A percentile compares a stretch with the other conserved stretches of the same genome.
phyloP scores from a whole-genome alignment of 2,797 vertebrate species.

The Cirrhinus molitorella region DNA sequence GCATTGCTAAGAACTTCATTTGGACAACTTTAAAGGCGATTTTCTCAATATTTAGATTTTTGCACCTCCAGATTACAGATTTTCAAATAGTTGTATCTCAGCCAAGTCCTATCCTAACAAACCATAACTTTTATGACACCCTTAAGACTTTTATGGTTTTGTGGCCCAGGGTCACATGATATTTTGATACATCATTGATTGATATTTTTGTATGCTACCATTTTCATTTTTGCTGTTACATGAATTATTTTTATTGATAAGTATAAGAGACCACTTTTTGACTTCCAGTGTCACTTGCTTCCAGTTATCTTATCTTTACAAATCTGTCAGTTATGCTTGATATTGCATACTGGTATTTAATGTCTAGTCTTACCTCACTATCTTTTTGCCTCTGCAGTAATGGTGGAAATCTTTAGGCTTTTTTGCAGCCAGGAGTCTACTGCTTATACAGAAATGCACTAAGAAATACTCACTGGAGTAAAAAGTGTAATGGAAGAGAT shows the following conservation, averaged over 20 bases:
- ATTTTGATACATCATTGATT: too few species aligned
- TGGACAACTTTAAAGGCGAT: too few species aligned
- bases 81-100: too few species aligned
- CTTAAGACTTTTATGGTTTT: too few species aligned
- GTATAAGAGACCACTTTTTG: not conserved
- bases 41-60: too few species aligned
- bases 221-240: not conserved
- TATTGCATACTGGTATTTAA: too few species aligned
- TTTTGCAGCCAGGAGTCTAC: not conserved
- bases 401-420: not conserved
- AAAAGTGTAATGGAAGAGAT: not conserved
- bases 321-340: not conserved
- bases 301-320: not conserved
- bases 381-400: not conserved
- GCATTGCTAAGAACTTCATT: too few species aligned
- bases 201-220: not conserved
- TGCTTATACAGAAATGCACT: slow-evolving; percentile 6
- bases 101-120: too few species aligned
- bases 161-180: too few species aligned
- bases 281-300: not conserved
- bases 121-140: too few species aligned
- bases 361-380: not conserved
- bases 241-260: not conserved
- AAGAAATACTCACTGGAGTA: slow-evolving; percentile 7
- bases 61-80: too few species aligned